Evolutionary conservation across 2,113 vertebrate species (phyloP), one percentile per base, ranked within the genome.

Genomic region (Mustela lutreola): DNA sequence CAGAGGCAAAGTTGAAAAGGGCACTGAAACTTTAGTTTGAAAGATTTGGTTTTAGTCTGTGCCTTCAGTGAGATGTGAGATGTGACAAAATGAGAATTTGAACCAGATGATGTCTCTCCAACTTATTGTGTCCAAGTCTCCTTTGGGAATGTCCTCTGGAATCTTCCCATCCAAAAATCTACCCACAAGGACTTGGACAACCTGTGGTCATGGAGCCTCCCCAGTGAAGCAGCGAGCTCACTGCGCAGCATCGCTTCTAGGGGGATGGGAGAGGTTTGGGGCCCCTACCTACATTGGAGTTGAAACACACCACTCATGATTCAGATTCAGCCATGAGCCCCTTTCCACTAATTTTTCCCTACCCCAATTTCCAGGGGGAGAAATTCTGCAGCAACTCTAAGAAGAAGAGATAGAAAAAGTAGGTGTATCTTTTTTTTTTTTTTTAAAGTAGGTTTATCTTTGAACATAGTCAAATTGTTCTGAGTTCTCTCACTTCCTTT

Each of bases 191-290:
- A 75, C 22, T 11, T 45, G 36, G 4, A 19, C 1, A 11, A 65
- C 15, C 24, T 91, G 24, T 80, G 71, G 4, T 7, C 60, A 48
- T 8, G 12, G 60, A 92, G 16, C 10, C 5, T 53, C 4, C 36
- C 6, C 26, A 8, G 19, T 28, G 16, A 92, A 76, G 31, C 10
- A 91, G 31, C 7, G 33, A 93, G n/a, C 45, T 86, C 39, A 75
- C 1, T 19, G 15, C 70, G 39, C 26, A 94, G 14, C 60, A 83
- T 28, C 16, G n/a, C 26, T 28, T 26, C 26, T 21, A 14, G 16
- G 1, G 3, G 1, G 0, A 42, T 42, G 0, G 6, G 10, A n/a
- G 56, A 0, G 22, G 18, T 48, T n/a, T 83, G 21, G 48, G 24
- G 26, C 5, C 6, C 33, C 14, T 76, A 28, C 50, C 58, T 33